These are phyloP conservation scores for Diadromus collaris DNA, from an alignment of 2,888 invertebrate genomes.

Conservation along the genomic window DNA sequence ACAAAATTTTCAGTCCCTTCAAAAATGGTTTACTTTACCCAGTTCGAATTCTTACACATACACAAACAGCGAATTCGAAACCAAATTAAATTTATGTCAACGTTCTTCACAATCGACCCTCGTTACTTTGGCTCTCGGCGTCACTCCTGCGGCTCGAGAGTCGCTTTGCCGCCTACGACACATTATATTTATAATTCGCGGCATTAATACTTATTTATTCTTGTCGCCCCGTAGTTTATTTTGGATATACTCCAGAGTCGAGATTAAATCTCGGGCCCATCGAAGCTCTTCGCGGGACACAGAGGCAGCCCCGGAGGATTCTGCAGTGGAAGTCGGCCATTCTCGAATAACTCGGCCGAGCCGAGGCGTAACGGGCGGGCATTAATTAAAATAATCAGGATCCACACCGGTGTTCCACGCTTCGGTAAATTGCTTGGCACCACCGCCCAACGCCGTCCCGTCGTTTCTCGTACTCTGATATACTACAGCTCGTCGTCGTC, in stretches of 20 bases:
- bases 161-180: background rate
- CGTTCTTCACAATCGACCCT: background rate
- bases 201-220: constrained; percentile 46
- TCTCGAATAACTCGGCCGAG: constrained; percentile 70
- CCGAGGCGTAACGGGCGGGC: constrained; percentile 71
- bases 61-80: background rate
- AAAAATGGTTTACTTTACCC: background rate
- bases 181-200: constrained; percentile 19
- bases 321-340: constrained; percentile 61
- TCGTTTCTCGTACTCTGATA: constrained; percentile 36
- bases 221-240: constrained; percentile 51
- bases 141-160: background rate
- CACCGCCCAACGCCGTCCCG: constrained; percentile 57
- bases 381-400: constrained; percentile 77
- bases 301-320: constrained; percentile 27
- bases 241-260: constrained; percentile 57
- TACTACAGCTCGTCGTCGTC: constrained; percentile 38
- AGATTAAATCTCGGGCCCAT: constrained; percentile 37
- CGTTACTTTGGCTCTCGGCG: background rate
- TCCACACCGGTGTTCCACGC: constrained; percentile 71
- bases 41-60: background rate
- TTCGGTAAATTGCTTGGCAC: constrained; percentile 76
- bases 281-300: constrained; percentile 18
- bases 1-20: too few relatives aligned
- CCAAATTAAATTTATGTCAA: background rate